Base-by-base conservation (phyloP, 2,888 invertebrate species). In the Cryptocheilus praepositus region DNA sequence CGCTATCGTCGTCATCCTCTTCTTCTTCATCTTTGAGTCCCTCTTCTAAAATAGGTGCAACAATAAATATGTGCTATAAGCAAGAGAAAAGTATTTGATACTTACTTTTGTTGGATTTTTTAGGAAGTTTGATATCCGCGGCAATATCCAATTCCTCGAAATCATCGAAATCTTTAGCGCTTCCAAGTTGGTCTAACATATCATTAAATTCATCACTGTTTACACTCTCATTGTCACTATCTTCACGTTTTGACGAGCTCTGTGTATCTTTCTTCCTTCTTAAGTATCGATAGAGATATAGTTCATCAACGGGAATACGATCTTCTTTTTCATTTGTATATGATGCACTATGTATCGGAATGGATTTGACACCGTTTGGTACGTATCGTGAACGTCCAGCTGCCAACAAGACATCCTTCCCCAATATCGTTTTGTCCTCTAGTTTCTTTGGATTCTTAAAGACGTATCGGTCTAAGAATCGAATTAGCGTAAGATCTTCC, bases 401-500 rank as follows among this genome's bases (percentile, higher is more conserved):
- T n/a, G n/a, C 93, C 61, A 94, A 91, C 0, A 93, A 93, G 85
- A 93, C 92, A 0, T 92, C 92, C 0, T 92, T 93, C 62, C 89
- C 91, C 0, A 90, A 70, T 52, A 81, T 89, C 66, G 87, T 91
- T 77, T 89, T 91, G 46, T 89, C 89, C 61, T n/a, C 81, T 0
- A 91, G 84, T 74, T 92, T 93, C 87, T 95, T 96, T 0, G 96
- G 96, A 90, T 99, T 99, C 86, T 97, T 96, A 88, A 96, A 98
- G 11, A 96, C 96, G 88, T 98, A 99, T 52, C 98, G 92, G 84
- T 99, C 98, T 54, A 99, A 90, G 89, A 99, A 99, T 57, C 96
- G 91, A 57, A 96, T 94, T 44, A 97, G 90, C 0, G 95, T 94
- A 87, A 98, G 97, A 89, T 99, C 99, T 81, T 95, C 93, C 2